These are phyloP conservation scores for Novumbra hubbsi DNA, from an alignment of 2,797 vertebrate genomes.

Conservation along the genomic window DNA sequence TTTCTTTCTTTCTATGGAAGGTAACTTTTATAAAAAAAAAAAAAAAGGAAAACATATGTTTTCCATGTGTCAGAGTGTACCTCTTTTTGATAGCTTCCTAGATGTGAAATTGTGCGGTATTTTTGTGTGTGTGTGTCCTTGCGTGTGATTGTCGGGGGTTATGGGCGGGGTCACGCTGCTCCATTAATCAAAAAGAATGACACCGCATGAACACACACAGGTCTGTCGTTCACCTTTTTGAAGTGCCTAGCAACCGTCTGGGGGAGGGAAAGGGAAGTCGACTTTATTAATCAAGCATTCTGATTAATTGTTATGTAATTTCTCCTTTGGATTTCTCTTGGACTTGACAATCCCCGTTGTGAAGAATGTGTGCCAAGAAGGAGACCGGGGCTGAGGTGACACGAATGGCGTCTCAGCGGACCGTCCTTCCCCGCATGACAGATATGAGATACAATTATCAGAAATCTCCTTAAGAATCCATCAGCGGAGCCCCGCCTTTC, in stretches of 20 bases:
- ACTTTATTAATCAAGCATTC: slow-evolving; percentile 91
- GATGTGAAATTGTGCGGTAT: slow-evolving; percentile 4
- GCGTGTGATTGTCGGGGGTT: slow-evolving; percentile 34
- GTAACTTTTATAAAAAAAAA: slow-evolving; percentile 29
- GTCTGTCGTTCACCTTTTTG: slow-evolving; percentile 54
- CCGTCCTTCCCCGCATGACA: slow-evolving; percentile 86
- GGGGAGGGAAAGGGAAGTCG: slow-evolving; percentile 51
- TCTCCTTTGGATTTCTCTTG: slow-evolving; percentile 89
- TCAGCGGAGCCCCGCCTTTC: slow-evolving; percentile 71
- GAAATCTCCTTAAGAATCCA: slow-evolving; percentile 95
- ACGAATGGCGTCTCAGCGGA: slow-evolving; percentile 88
- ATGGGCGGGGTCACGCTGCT: slow-evolving; percentile 80
- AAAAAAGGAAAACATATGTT: not conserved
- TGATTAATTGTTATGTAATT: slow-evolving; percentile 97
- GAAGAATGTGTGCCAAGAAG: slow-evolving; percentile 66
- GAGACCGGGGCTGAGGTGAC: slow-evolving; percentile 70
- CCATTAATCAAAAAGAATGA: slow-evolving; percentile 95
- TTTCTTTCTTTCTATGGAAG: not conserved
- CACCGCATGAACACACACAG: slow-evolving; percentile 81
- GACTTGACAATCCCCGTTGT: slow-evolving; percentile 84
- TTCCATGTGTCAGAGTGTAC: slow-evolving; percentile 67
- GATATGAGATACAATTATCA: slow-evolving; percentile 98
- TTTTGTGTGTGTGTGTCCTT: slow-evolving; percentile 1
- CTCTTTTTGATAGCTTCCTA: slow-evolving; percentile 40
- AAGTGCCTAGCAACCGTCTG: slow-evolving; percentile 56